phyloP scores from a whole-genome alignment of 2,113 vertebrate genomes.

The Scopus umbretta region DNA sequence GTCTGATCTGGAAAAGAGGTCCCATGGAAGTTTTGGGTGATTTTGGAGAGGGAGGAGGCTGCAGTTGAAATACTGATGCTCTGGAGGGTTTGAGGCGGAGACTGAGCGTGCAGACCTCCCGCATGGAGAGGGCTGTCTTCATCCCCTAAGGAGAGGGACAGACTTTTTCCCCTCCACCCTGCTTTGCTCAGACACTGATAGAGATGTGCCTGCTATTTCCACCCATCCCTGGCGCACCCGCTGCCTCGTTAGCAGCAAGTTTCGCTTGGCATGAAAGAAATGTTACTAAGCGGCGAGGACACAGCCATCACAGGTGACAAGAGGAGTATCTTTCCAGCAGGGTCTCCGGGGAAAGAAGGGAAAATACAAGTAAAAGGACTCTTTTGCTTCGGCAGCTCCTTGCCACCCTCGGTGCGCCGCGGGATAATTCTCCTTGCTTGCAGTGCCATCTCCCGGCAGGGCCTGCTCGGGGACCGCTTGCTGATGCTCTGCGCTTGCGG shows the following conservation, averaged over 20 bases:
- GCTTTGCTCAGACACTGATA: fast-evolving
- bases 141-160: neutral
- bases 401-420: neutral
- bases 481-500: neutral
- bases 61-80: neutral
- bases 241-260: neutral
- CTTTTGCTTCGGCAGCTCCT: neutral
- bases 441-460: conserved; percentile 67
- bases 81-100: neutral
- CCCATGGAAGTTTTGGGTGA: neutral
- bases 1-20: neutral
- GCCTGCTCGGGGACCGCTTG: neutral
- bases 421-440: conserved; percentile 38
- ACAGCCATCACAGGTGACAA: neutral
- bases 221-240: fast-evolving
- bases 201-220: neutral
- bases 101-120: neutral
- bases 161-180: neutral
- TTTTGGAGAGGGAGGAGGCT: neutral
- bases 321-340: neutral
- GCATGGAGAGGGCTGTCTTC: neutral
- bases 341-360: neutral
- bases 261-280: neutral
- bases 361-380: neutral
- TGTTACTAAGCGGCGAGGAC: neutral